Base-by-base conservation (phyloP, 37 sponge, comb jelly and placozoan species). In the Beroe ovata region DNA sequence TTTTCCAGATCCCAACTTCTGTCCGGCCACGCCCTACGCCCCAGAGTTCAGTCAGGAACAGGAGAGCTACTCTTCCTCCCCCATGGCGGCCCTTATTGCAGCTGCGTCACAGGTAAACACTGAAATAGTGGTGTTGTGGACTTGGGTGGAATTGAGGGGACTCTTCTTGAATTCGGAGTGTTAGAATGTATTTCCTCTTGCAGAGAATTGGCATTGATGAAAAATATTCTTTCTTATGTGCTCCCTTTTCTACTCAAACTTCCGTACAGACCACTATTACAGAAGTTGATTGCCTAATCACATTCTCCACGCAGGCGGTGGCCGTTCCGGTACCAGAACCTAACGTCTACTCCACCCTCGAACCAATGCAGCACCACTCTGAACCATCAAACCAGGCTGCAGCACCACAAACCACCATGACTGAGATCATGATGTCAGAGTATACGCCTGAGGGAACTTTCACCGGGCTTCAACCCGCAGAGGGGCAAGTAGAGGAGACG, bases 11-110 rank as follows among this genome's bases (percentile, higher is more conserved):
- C 34, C 69, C 16, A 37, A 37, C 14, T 66, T 66, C 36, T 66
- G 69, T 66, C 34, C 69, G 6, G 30, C 36, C 34, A 66, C 32
- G 8, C 35, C 69, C 2, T 66, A 66, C 35, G 32, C 25, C 69
- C 30, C 29, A 1, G 18, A 30, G 36, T 29, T 19, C 25, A 25
- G 69, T 34, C 36, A 25, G 16, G 69, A 66, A 18, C 69, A 66
- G 8, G 69, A 66, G 8, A 4, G 29, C 16, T 66, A 66, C 16
- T 29, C 25, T 16, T 66, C 69, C 36, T 66, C 69, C 16, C 69
- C 69, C 8, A 77, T 77, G 84, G 54, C 54, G 21, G 84, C 84
- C 4, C 84, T 77, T 25, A 77, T 77, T 42, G 84, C 84, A 21
- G 84, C 84, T 14, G 84, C 84, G 21, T 77, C 84, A 77, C 84